These are phyloP conservation scores for Dasyurus viverrinus DNA, from an alignment of 2,113 vertebrate genomes.

Conservation along the genomic window DNA sequence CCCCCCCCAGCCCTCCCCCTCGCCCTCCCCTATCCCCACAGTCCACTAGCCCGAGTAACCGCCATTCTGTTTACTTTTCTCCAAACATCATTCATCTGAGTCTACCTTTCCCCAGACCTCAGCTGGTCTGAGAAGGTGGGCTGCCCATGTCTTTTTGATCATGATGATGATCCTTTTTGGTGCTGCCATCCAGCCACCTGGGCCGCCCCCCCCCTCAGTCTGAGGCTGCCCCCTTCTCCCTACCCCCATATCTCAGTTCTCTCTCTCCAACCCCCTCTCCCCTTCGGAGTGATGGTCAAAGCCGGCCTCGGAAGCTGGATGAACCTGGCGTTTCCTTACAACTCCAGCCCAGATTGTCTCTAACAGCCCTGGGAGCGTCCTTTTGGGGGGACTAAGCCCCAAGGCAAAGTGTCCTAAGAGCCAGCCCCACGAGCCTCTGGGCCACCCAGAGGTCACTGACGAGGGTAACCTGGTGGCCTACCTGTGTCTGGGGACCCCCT, in stretches of 20 bases:
- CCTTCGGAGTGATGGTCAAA: neutral
- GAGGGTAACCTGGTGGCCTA: neutral
- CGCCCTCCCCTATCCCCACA: neutral
- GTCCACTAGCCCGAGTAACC: slow-evolving; percentile 45
- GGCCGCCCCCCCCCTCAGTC: slow-evolving; percentile 54
- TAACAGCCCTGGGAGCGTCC: neutral
- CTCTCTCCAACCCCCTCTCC: neutral
- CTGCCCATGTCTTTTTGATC: neutral
- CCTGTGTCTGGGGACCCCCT: neutral
- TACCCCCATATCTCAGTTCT: neutral
- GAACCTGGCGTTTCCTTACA: neutral
- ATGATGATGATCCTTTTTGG: too few relatives aligned
- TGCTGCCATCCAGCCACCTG: neutral
- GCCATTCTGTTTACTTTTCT: slow-evolving; percentile 32
- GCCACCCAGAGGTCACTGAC: neutral
- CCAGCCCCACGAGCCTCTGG: neutral
- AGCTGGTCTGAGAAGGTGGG: slow-evolving; percentile 25
- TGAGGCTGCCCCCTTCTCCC: slow-evolving; percentile 50
- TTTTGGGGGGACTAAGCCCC: neutral
- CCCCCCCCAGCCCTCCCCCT: slow-evolving; percentile 8
- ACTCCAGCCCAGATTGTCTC: neutral
- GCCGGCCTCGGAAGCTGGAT: neutral
- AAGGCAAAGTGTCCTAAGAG: neutral
- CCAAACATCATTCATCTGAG: slow-evolving; percentile 31
- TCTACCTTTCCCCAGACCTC: slow-evolving; percentile 41